phyloP scores from a whole-genome alignment of 2,888 invertebrate genomes.

The Drepana falcataria region DNA sequence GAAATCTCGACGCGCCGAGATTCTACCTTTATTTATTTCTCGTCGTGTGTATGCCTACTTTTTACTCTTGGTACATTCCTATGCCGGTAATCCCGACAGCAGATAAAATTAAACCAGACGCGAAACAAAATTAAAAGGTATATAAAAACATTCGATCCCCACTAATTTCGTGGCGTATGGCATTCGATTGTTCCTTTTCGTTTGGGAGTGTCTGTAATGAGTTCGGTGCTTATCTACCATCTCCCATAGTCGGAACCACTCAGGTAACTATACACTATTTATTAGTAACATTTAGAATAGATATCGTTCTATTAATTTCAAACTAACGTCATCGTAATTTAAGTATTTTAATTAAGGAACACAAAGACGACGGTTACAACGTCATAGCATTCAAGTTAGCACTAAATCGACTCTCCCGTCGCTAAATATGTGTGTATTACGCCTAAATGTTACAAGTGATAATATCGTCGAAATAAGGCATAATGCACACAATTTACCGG shows the following conservation, averaged over 20 bases:
- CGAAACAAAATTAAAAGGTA: slow-evolving; percentile 77
- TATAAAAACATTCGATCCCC: slow-evolving; percentile 68
- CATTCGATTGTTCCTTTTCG: slow-evolving; percentile 38
- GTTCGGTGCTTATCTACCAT: slow-evolving; percentile 7
- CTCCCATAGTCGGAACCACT: slow-evolving; percentile 14
- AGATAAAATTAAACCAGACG: slow-evolving; percentile 79
- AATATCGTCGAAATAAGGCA: slow-evolving; percentile 38
- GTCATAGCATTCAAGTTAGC: too few relatives aligned
- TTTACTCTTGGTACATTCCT: slow-evolving; percentile 76
- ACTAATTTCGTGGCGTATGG: slow-evolving; percentile 76
- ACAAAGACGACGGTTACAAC: too few relatives aligned
- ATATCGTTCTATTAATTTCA: neutral
- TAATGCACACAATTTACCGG: slow-evolving; percentile 49
- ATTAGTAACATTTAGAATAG: neutral
- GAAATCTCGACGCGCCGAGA: slow-evolving; percentile 69
- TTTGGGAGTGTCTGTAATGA: slow-evolving; percentile 24
- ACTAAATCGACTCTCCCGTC: neutral
- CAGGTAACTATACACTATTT: neutral
- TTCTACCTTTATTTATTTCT: slow-evolving; percentile 74
- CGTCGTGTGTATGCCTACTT: slow-evolving; percentile 60
- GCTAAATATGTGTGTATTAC: neutral
- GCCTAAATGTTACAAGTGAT: slow-evolving; percentile 19
- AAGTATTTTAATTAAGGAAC: too few relatives aligned
- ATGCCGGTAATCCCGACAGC: slow-evolving; percentile 76
- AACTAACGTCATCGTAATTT: too few relatives aligned